These are phyloP conservation scores for Pontoporia blainvillei DNA, from an alignment of 2,113 vertebrate species.

Conservation along the genomic window DNA sequence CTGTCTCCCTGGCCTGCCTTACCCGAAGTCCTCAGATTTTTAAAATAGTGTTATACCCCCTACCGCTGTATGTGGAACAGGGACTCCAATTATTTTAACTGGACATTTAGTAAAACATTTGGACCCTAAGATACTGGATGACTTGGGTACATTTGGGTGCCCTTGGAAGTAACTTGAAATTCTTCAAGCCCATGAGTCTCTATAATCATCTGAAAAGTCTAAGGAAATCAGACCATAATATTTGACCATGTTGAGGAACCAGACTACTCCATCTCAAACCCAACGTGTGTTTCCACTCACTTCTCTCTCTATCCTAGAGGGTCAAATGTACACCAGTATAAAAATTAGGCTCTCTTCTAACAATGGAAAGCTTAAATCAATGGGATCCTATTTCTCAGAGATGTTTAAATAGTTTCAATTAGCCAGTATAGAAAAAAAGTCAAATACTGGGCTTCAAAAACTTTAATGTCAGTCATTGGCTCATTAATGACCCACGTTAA, in stretches of 20 bases:
- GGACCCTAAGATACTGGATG: not conserved
- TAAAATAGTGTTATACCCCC: not conserved
- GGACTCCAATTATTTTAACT: not conserved
- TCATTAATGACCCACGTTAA: not conserved
- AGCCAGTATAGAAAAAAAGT: not conserved
- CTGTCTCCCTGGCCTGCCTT: not conserved
- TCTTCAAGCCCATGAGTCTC: not conserved
- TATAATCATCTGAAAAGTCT: not conserved
- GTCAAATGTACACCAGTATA: not conserved
- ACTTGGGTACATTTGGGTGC: not conserved
- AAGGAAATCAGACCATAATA: not conserved
- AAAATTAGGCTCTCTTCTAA: constrained; percentile 33
- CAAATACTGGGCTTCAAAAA: not conserved
- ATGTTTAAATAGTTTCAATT: not conserved
- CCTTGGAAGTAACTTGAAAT: not conserved
- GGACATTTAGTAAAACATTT: not conserved
- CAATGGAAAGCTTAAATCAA: not conserved
- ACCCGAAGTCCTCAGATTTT: not conserved
- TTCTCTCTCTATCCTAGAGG: not conserved
- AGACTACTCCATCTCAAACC: not conserved
- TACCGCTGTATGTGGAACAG: not conserved
- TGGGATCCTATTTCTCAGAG: not conserved
- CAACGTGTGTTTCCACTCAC: not conserved
- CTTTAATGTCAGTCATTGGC: not conserved
- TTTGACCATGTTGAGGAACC: not conserved